Evolutionary conservation across 1,140 invertebrate genomes (phyloP).

Genomic region (Drosophila erecta): DNA sequence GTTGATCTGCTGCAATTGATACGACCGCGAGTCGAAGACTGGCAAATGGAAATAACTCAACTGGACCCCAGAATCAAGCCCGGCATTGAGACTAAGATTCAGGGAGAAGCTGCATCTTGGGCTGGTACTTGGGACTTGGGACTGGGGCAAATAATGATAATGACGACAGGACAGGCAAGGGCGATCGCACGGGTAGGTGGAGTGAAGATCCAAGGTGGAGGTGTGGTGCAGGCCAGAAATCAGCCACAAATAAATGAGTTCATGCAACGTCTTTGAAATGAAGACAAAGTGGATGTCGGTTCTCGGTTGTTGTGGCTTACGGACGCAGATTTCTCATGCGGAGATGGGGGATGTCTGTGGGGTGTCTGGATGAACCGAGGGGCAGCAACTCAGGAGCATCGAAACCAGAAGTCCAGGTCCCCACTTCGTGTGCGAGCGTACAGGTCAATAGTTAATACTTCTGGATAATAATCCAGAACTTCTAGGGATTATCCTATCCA

Average conservation of each 20-base stretch:
- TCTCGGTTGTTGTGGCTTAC: slow-evolving; percentile 24
- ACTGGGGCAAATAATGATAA: slow-evolving; percentile 69
- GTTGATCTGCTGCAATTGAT: slow-evolving; percentile 71
- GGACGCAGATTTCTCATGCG: slow-evolving; percentile 4
- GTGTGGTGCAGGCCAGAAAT: slow-evolving; percentile 77
- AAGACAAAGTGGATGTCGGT: slow-evolving; percentile 74
- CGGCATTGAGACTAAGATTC: slow-evolving; percentile 10
- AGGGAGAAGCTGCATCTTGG: slow-evolving; percentile 13
- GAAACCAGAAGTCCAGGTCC: slow-evolving; percentile 32
- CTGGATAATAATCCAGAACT: slow-evolving; percentile 27
- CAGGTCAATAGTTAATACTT: slow-evolving; percentile 60
- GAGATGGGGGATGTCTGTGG: slow-evolving; percentile 24
- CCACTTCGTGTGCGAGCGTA: slow-evolving; percentile 32
- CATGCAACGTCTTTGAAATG: slow-evolving; percentile 78
- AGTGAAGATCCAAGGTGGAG: slow-evolving; percentile 32
- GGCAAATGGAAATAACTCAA: slow-evolving; percentile 73
- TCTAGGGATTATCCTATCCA: background rate
- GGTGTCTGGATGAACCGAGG: slow-evolving; percentile 46
- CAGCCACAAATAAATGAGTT: slow-evolving; percentile 83
- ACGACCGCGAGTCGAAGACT: slow-evolving; percentile 37
- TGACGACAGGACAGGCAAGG: slow-evolving; percentile 70
- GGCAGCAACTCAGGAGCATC: slow-evolving; percentile 30
- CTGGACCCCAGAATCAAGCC: slow-evolving; percentile 11
- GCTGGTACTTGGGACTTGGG: slow-evolving; percentile 24
- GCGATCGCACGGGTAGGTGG: slow-evolving; percentile 14